Percentiles rank a stretch among this genome's conserved stretches.
Evolutionary conservation across 1,140 invertebrate genomes (phyloP).

Genomic region (Pachypsylla venusta): DNA sequence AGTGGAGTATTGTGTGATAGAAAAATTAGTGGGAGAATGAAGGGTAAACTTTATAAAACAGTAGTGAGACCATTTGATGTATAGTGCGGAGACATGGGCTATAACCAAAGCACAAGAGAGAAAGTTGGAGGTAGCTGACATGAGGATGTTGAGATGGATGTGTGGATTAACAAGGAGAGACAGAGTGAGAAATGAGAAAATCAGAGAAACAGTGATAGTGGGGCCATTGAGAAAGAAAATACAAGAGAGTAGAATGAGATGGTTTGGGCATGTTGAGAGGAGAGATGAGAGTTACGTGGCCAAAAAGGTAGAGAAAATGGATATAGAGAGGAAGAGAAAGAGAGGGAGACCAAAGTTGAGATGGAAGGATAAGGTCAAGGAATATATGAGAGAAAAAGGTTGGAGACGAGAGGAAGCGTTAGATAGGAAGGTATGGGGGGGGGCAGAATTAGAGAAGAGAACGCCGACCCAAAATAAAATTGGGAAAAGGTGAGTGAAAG

Average conservation of each 20-base stretch:
- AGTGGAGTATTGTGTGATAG: constrained; percentile 5
- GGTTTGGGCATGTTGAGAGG: constrained; percentile 9
- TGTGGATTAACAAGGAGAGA: constrained; percentile 9
- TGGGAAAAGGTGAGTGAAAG: constrained; percentile 6
- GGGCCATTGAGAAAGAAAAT: constrained; percentile 4
- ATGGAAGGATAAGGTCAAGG: constrained; percentile 8
- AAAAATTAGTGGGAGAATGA: neutral
- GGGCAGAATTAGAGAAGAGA: constrained; percentile 2
- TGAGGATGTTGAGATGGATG: constrained; percentile 9
- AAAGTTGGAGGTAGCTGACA: constrained; percentile 5
- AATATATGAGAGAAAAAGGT: constrained; percentile 5
- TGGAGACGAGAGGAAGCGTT: neutral
- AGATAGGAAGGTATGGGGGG: neutral
- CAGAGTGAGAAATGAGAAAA: constrained; percentile 12
- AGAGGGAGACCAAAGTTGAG: constrained; percentile 11
- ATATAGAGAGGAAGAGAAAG: neutral
- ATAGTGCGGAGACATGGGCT: constrained; percentile 9
- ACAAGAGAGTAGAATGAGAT: constrained; percentile 10
- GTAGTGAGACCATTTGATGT: constrained; percentile 3
- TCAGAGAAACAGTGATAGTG: constrained; percentile 5
- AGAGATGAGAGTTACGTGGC: neutral
- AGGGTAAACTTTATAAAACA: neutral
- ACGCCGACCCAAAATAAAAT: constrained; percentile 5
- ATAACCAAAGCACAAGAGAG: constrained; percentile 6
- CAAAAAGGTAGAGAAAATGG: neutral